Percentiles rank a stretch among this genome's conserved stretches.
These are phyloP conservation scores for Bufo bufo DNA, from an alignment of 2,113 vertebrate genomes.

Conservation along the genomic window DNA sequence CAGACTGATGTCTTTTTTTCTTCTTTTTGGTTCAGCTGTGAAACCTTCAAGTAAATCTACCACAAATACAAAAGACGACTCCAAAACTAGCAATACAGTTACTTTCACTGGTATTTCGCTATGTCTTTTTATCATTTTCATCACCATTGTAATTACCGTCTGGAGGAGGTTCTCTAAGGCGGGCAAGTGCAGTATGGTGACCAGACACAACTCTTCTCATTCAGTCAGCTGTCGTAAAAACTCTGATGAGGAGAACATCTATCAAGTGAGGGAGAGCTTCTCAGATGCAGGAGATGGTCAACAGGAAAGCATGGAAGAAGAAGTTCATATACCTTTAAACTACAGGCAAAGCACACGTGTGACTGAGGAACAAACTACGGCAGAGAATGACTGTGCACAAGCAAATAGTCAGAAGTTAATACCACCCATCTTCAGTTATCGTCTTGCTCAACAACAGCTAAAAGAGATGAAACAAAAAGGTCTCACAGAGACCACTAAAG, in stretches of 20 bases:
- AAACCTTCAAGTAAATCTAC: constrained; percentile 63
- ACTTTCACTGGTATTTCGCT: constrained; percentile 87
- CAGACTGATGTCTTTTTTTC: not conserved
- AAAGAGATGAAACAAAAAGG: constrained; percentile 98
- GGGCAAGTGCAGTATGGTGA: constrained; percentile 78
- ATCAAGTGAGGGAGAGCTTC: constrained; percentile 81
- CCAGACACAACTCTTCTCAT: constrained; percentile 75
- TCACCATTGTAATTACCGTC: constrained; percentile 86
- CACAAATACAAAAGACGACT: constrained; percentile 63
- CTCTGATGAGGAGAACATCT: constrained; percentile 90
- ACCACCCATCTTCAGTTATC: constrained; percentile 93
- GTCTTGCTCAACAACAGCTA: constrained; percentile 92
- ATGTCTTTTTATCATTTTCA: constrained; percentile 87
- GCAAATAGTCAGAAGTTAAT: constrained; percentile 85
- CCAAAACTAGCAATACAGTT: constrained; percentile 82
- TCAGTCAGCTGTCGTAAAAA: constrained; percentile 82
- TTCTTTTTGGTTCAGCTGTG: constrained; percentile 63
- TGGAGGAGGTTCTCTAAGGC: constrained; percentile 86
- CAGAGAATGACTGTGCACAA: constrained; percentile 76
- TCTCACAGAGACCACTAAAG: constrained; percentile 86
- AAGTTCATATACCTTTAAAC: constrained; percentile 70
- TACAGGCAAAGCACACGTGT: constrained; percentile 70
- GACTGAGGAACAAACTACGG: constrained; percentile 67
- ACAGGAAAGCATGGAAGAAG: constrained; percentile 47
- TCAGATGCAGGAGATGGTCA: constrained; percentile 74